These are phyloP conservation scores for Tetragnatha montana DNA, from an alignment of 2,888 invertebrate species.

Conservation along the genomic window DNA sequence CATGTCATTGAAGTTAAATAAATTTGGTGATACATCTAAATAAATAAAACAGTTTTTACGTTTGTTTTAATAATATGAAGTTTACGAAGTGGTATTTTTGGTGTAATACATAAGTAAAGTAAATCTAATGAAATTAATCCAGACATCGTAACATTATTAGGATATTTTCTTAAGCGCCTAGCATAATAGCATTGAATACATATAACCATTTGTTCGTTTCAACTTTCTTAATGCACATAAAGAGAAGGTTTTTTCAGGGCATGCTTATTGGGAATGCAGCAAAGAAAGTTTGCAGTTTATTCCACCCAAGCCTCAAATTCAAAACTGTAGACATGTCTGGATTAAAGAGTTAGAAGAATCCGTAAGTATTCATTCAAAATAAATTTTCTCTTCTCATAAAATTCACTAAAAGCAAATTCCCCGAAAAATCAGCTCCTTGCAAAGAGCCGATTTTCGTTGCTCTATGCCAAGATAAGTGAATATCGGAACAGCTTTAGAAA, in stretches of 20 bases:
- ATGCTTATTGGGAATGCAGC: constrained; percentile 48
- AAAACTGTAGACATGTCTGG: constrained; percentile 57
- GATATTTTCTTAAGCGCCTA: too few relatives aligned
- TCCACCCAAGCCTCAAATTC: constrained; percentile 37
- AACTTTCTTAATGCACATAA: background rate
- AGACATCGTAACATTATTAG: background rate
- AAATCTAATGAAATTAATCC: background rate
- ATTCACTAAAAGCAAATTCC: too few relatives aligned
- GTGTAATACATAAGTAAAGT: background rate
- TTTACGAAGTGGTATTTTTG: background rate
- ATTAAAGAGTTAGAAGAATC: constrained; percentile 50
- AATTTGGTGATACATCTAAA: too few relatives aligned
- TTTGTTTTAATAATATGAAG: background rate
- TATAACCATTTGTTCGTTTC: background rate
- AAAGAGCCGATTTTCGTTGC: too few relatives aligned
- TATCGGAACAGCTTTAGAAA: too few relatives aligned
- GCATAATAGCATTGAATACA: too few relatives aligned
- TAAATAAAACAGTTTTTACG: background rate
- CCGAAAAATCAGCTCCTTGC: too few relatives aligned
- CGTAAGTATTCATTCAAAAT: constrained; percentile 26
- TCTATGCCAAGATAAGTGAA: too few relatives aligned
- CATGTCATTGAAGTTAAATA: too few relatives aligned
- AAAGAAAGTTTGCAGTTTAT: constrained; percentile 32
- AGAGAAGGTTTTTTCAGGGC: constrained; percentile 16
- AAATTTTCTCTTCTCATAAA: background rate